A percentile compares a stretch with the other conserved stretches of the same genome.
These are phyloP conservation scores for Spizaetus ornatus DNA, from an alignment of 2,113 vertebrate species.

Conservation along the genomic window DNA sequence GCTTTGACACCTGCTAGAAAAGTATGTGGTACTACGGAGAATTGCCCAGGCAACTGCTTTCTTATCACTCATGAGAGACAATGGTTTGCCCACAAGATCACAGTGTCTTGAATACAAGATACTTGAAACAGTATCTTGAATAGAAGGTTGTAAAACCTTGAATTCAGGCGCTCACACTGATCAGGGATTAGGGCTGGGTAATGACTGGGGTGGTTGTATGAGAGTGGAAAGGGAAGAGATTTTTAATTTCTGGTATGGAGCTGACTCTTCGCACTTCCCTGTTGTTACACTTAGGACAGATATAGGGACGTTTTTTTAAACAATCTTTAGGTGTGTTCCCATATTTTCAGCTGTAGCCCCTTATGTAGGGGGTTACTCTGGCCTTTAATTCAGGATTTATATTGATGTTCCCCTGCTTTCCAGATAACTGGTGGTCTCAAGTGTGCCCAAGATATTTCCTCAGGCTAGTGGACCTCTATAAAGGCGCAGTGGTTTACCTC, in stretches of 20 bases:
- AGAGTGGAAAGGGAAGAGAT: neutral
- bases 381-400: neutral
- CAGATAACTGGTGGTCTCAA: conserved; percentile 99
- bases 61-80: neutral
- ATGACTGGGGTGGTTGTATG: neutral
- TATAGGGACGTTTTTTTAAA: neutral
- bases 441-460: conserved; percentile 86
- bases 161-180: neutral
- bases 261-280: neutral
- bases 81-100: neutral
- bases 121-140: neutral
- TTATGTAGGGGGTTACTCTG: neutral
- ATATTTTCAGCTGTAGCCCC: neutral
- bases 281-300: neutral
- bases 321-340: neutral
- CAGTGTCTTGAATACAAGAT: neutral
- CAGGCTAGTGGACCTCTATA: conserved; percentile 92
- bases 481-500: conserved; percentile 90
- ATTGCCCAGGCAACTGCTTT: neutral
- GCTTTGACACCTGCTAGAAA: neutral
- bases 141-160: neutral
- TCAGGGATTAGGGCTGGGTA: neutral
- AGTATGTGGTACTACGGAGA: neutral
- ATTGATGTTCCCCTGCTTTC: conserved; percentile 1
- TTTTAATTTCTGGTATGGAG: neutral